Evolutionary conservation across 2,888 invertebrate species (phyloP).

Genomic region (Mongoloraphidia duomilia): DNA sequence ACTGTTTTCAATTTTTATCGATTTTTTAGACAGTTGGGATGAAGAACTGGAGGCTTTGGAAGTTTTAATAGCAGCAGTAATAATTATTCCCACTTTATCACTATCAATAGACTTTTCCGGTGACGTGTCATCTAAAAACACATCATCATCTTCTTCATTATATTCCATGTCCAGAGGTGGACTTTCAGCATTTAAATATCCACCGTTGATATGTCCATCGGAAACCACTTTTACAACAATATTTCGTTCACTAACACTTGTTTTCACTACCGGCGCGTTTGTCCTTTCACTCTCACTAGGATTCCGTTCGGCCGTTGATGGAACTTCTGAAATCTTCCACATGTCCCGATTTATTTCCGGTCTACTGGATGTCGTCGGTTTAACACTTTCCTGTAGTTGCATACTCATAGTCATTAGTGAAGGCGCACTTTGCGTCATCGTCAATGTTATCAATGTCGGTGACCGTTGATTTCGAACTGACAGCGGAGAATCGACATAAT

Average conservation of each 20-base stretch:
- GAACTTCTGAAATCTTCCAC: constrained; percentile 37
- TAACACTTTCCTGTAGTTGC: too few species aligned
- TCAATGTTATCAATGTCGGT: constrained; percentile 2
- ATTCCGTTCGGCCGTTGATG: constrained; percentile 26
- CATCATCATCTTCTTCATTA: constrained; percentile 22
- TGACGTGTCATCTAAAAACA: constrained; percentile 20
- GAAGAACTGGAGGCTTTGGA: not conserved
- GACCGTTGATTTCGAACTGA: not conserved
- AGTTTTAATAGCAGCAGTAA: not conserved
- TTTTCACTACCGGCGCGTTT: not conserved
- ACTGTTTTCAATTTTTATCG: not conserved
- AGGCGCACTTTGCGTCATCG: constrained; percentile 16
- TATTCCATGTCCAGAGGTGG: not conserved
- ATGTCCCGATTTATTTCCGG: constrained; percentile 24
- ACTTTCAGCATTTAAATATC: constrained; percentile 1
- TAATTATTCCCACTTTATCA: too few species aligned
- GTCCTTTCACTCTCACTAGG: constrained; percentile 9
- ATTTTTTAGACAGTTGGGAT: not conserved
- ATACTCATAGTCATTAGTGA: constrained; percentile 18
- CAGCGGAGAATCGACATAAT: constrained; percentile 10
- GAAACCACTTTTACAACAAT: too few species aligned
- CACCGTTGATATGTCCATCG: not conserved
- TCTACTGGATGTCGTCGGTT: too few species aligned
- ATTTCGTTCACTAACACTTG: not conserved
- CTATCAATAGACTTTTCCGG: constrained; percentile 4